Base-by-base conservation (phyloP, 1,140 invertebrate genomes). In the Dinoponera quadriceps region DNA sequence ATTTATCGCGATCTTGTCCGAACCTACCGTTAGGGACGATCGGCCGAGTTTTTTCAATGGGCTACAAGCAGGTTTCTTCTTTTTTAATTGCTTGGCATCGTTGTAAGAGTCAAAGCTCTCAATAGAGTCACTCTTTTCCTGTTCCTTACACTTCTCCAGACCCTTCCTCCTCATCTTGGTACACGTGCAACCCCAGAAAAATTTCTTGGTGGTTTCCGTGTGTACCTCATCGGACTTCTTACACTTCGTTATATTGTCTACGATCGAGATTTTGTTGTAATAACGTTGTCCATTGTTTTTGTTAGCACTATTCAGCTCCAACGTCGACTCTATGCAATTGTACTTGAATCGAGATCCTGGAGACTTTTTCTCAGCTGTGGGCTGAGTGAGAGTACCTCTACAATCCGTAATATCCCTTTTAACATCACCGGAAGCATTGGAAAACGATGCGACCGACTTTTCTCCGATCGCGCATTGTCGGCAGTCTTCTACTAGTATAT, bases 31-130 rank as follows among this genome's bases (percentile, higher is more conserved):
- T 20, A 94, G 81, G 1, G 93, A 93, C 0, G 94, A 92, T 13
- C 92, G 91, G 54, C 92, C 93, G 13, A 92, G 84, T 68, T 93
- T 93, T 62, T 92, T 93, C 51, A 93, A 72, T 0, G 91, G 92
- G 25, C 92, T 93, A 16, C 90, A 91, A n/a, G 90, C 73, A 3
- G 89, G 68, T 66, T 90, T 92, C 75, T 91, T 93, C 25, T 71
- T 88, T 33, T 91, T 92, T 1, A 84, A 48, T 7, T 87, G 74
- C 51, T 88, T 80, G 38, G 51, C 75, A 38, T 88, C 20, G 84
- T 60, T 72, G 38, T 84, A 29, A 49, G n/a, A 57, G 86, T 51
- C 59, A 77, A 85, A 57, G 33, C 33, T 88, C 85, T 92, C 84
- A 66, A 88, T 75, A 65, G 91, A 81, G 59, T 83, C 82, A 7